Evolutionary conservation across 2,888 invertebrate genomes (phyloP).

Genomic region (Caenorhabditis plicata): DNA sequence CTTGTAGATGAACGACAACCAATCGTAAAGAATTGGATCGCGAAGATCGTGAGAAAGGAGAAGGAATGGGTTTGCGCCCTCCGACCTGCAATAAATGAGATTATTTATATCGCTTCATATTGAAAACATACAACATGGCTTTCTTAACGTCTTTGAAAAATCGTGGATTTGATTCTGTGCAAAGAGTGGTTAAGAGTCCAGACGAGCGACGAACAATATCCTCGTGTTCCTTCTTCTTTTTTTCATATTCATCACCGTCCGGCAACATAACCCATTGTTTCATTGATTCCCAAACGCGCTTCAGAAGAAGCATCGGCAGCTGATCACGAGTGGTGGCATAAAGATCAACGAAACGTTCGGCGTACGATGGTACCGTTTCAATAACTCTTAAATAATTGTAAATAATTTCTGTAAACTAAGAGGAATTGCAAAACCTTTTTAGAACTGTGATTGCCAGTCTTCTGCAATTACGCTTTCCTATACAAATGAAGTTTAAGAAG

Average conservation of each 20-base stretch:
- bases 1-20: constrained; percentile 14
- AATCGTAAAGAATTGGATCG: constrained; percentile 16
- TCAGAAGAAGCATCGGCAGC: constrained; percentile 6
- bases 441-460: constrained; percentile 16
- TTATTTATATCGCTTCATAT: background rate
- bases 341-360: constrained; percentile 21
- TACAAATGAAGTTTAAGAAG: constrained; percentile 7
- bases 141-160: constrained; percentile 7
- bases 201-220: constrained; percentile 18
- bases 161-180: constrained; percentile 8
- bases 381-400: constrained; percentile 7
- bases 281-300: constrained; percentile 13
- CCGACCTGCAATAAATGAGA: background rate
- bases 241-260: constrained; percentile 1
- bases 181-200: constrained; percentile 13
- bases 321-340: constrained; percentile 2
- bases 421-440: constrained; percentile 3
- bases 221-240: constrained; percentile 15
- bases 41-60: constrained; percentile 7
- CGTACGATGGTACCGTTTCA: constrained; percentile 14
- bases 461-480: constrained; percentile 12
- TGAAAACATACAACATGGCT: constrained; percentile 6
- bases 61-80: constrained; percentile 8
- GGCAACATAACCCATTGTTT: constrained; percentile 6
- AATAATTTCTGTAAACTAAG: background rate